A percentile compares a stretch with the other conserved stretches of the same genome.
Evolutionary conservation across 2,797 vertebrate species (phyloP).

Genomic region (Accipiter badius): DNA sequence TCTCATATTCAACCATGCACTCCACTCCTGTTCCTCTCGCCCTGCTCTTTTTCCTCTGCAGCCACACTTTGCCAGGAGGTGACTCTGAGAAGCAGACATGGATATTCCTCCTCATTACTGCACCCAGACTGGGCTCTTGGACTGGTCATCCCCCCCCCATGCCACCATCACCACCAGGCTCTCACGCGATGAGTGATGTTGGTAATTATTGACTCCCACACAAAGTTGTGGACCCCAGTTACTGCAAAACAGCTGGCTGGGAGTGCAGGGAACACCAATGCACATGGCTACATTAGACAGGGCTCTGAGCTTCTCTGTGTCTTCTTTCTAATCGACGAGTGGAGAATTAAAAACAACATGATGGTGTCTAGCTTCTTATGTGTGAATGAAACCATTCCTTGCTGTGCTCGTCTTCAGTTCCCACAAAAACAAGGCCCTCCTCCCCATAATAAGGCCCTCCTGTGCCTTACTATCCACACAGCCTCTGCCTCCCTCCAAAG

Average conservation of each 20-base stretch:
- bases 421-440: not conserved
- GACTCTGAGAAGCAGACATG: fast-evolving
- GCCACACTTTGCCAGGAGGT: not conserved
- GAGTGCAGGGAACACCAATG: not conserved
- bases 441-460: not conserved
- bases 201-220: not conserved
- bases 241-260: not conserved
- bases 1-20: not conserved
- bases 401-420: not conserved
- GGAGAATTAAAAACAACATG: not conserved
- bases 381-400: not conserved
- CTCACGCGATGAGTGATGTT: fast-evolving
- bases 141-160: fast-evolving
- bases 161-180: not conserved
- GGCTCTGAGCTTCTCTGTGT: not conserved
- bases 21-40: not conserved
- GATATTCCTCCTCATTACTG: not conserved
- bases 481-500: not conserved
- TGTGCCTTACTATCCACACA: not conserved
- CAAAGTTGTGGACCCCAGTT: not conserved
- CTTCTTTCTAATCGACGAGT: not conserved
- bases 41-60: not conserved
- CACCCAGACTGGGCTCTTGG: not conserved
- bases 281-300: not conserved
- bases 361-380: not conserved